A percentile compares a stretch with the other conserved stretches of the same genome.
Evolutionary conservation across 1,140 invertebrate species (phyloP).

Genomic region (Cylas formicarius): DNA sequence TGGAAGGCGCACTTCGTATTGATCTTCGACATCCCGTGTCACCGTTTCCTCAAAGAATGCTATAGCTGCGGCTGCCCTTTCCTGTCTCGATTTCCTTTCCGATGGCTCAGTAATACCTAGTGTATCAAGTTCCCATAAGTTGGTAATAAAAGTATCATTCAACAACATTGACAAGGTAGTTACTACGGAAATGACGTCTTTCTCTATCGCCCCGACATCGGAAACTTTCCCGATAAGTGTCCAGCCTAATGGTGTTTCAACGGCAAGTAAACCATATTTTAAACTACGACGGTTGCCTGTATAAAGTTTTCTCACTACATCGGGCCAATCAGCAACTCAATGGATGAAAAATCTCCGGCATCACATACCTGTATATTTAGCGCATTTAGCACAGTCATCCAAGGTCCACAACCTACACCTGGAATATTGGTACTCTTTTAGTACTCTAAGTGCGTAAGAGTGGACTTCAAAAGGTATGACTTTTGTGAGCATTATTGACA

Average conservation of each 20-base stretch:
- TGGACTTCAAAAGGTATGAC: slow-evolving; percentile 1
- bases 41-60: too few relatives aligned
- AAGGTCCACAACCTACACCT: slow-evolving; percentile 2
- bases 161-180: too few relatives aligned
- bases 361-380: slow-evolving; percentile 2
- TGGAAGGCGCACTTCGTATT: too few relatives aligned
- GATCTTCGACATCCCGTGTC: too few relatives aligned
- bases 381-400: neutral
- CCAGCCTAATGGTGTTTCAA: slow-evolving; percentile 37
- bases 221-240: slow-evolving; percentile 28
- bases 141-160: too few relatives aligned
- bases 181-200: too few relatives aligned
- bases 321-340: slow-evolving; percentile 23
- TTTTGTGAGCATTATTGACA: too few relatives aligned
- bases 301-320: slow-evolving; percentile 32
- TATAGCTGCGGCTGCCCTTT: slow-evolving; percentile 6
- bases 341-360: neutral
- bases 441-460: neutral
- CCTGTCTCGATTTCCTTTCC: slow-evolving; percentile 6
- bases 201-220: neutral
- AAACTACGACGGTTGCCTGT: slow-evolving; percentile 27
- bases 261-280: slow-evolving; percentile 27
- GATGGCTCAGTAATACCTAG: slow-evolving; percentile 16
- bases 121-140: slow-evolving; percentile 17
- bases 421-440: slow-evolving; percentile 1